Evolutionary conservation across 2,888 invertebrate genomes (phyloP), one percentile per base, ranked within the genome.

Genomic region (Furcula furcula): DNA sequence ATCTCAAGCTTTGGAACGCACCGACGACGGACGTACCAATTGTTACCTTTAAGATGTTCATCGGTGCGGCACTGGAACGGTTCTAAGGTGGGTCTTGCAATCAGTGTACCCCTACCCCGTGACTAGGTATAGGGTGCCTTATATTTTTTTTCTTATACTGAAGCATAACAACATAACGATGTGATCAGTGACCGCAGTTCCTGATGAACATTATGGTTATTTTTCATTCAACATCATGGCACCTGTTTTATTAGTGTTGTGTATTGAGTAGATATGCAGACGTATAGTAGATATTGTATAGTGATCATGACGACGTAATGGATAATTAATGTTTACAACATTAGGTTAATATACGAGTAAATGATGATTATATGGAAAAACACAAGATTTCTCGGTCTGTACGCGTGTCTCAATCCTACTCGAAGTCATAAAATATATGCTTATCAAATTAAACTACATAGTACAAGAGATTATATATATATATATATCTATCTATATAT

Each of bases 41-140:
- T n/a, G n/a, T n/a, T n/a, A n/a, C n/a, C n/a, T n/a, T n/a, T 31
- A 31, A 36, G 38, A 49, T 60, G 56, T 36, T 49, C 57, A 64
- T 45, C 67, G 55, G 40, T 50, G 63, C 64, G 42, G 35, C 39
- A 55, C 55, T 42, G 51, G 54, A 42, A 49, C 50, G 51, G 46
- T 40, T 45, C 34, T 31, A 56, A 48, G 58, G 48, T 53, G 46
- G 40, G 25, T 26, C 36, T 32, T 35, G 31, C 36, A 74, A 76
- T 76, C 75, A 70, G 58, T 64, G 70, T 67, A 65, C 49, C 50
- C 65, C n/a, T n/a, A 48, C 59, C 60, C 71, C 74, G 63, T 76
- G 69, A 74, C 71, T 40, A 35, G 48, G 39, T 49, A 38, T 22
- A 48, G 71, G 71, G 76, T 72, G 68, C 64, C 39, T 52, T 75